Evolutionary conservation across 2,113 vertebrate genomes (phyloP).

Genomic region (Barbus barbus): DNA sequence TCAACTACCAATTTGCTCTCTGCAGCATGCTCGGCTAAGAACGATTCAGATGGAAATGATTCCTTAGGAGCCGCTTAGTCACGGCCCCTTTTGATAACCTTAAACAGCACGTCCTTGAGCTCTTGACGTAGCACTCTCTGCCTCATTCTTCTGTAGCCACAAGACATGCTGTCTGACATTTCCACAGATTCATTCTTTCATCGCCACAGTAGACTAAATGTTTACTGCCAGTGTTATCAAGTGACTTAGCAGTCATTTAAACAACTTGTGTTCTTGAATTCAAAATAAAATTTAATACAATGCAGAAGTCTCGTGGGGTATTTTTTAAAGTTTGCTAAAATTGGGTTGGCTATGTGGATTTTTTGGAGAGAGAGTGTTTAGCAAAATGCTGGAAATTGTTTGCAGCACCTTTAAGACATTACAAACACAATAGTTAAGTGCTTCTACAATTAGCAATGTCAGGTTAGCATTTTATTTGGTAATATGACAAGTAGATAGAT

Average conservation of each 20-base stretch:
- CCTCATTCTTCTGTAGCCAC: conserved; percentile 50
- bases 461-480: background rate
- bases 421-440: background rate
- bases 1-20: background rate
- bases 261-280: background rate
- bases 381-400: background rate
- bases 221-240: background rate
- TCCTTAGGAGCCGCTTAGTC: conserved; percentile 24
- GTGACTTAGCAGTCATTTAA: background rate
- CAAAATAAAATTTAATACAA: background rate
- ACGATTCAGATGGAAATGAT: conserved; percentile 27
- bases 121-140: conserved; percentile 15
- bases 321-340: no score
- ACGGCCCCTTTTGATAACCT: conserved; percentile 10
- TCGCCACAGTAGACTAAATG: background rate
- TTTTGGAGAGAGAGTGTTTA: no score
- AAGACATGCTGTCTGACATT: background rate
- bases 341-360: no score
- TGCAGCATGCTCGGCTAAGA: background rate
- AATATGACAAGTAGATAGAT: background rate
- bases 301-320: background rate
- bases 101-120: conserved; percentile 16
- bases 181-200: background rate
- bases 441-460: background rate
- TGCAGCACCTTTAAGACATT: background rate